Conservation (phyloP, 2,797 vertebrate genomes). For the Typhlichthys eigenmanni region DNA sequence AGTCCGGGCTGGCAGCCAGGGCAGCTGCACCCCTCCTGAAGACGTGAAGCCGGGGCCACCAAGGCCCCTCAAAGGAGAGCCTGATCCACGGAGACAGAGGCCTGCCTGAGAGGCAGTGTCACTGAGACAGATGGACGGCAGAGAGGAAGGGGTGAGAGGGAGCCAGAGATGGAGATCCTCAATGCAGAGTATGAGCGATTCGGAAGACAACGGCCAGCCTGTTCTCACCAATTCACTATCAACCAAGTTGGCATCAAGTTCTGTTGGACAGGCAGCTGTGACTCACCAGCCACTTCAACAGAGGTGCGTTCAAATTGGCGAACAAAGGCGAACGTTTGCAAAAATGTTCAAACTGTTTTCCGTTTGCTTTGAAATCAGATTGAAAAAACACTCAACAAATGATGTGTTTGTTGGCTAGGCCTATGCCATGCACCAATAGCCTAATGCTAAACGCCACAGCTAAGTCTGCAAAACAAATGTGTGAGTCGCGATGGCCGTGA, state of each 20-base stretch:
- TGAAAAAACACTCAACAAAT: too few relatives aligned
- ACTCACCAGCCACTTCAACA: too few relatives aligned
- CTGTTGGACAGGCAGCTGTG: too few relatives aligned
- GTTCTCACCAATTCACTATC: not conserved
- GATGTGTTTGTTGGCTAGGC: too few relatives aligned
- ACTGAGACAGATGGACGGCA: constrained; percentile 42
- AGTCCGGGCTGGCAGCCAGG: constrained; percentile 60
- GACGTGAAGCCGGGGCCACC: constrained; percentile 36
- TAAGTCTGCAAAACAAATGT: too few relatives aligned
- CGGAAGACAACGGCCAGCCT: constrained; percentile 8
- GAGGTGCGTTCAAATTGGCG: too few relatives aligned
- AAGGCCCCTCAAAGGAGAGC: constrained; percentile 45
- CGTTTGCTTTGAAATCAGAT: too few relatives aligned
- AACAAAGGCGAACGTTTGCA: too few relatives aligned
- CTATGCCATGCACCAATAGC: too few relatives aligned
- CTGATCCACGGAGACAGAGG: constrained; percentile 48
- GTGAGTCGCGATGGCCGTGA: too few relatives aligned
- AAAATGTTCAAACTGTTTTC: too few relatives aligned
- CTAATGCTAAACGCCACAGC: too few relatives aligned
- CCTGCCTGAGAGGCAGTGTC: constrained; percentile 37
- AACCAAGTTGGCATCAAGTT: not conserved
- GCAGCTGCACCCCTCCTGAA: constrained; percentile 70
- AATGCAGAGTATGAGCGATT: constrained; percentile 5
- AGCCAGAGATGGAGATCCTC: constrained; percentile 11
- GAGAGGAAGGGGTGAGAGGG: not conserved